Evolutionary conservation across 2,797 vertebrate genomes (phyloP).

Genomic region (Synanceia verrucosa): DNA sequence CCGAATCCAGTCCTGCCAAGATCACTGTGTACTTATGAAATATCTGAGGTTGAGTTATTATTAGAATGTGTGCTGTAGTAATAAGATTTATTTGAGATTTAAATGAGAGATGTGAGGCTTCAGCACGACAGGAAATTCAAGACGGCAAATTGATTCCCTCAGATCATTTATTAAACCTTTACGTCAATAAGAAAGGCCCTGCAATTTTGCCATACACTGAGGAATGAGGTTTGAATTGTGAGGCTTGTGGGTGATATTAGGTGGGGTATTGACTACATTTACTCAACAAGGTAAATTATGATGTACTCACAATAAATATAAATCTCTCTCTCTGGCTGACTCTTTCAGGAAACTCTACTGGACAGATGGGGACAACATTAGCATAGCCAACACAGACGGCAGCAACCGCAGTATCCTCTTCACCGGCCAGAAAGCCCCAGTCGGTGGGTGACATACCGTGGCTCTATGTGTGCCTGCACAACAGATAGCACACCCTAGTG

Average conservation of each 20-base stretch:
- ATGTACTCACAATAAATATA: conserved; percentile 2
- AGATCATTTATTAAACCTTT: not conserved
- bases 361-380: conserved; percentile 97
- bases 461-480: not conserved
- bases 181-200: not conserved
- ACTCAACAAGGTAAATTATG: not conserved
- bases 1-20: not conserved
- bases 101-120: not conserved
- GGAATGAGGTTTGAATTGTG: not conserved
- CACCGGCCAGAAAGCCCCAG: conserved; percentile 90
- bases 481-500: conserved; percentile 31
- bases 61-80: not conserved
- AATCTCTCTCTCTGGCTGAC: not conserved
- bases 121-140: not conserved
- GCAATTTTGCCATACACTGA: not conserved
- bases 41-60: not conserved
- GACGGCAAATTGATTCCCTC: not conserved
- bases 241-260: not conserved
- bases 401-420: conserved; percentile 90
- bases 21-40: not conserved
- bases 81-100: not conserved
- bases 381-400: conserved; percentile 95
- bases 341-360: conserved; percentile 93
- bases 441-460: conserved; percentile 81
- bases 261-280: not conserved